phyloP scores from a whole-genome alignment of 2,888 invertebrate genomes.

The Drosophila prolongata region DNA sequence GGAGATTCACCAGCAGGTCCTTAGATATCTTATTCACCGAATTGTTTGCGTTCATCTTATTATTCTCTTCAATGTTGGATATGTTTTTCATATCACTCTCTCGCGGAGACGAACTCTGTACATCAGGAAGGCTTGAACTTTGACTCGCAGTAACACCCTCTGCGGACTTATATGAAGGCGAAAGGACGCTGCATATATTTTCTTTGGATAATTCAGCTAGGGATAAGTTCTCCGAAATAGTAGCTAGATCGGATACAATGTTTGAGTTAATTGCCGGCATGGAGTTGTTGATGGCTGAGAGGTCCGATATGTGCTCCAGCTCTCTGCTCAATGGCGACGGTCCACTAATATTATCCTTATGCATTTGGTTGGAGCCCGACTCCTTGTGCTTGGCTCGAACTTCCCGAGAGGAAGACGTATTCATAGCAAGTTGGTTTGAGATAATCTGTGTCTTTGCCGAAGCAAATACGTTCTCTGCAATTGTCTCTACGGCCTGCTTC shows the following conservation, averaged over 20 bases:
- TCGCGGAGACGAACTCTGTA: conserved; percentile 8
- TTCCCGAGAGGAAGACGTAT: conserved; percentile 30
- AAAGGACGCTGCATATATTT: conserved; percentile 21
- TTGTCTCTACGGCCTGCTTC: conserved; percentile 94
- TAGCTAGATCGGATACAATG: conserved; percentile 89
- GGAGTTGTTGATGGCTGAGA: conserved; percentile 90
- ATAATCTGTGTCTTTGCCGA: conserved; percentile 90
- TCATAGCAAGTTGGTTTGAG: conserved; percentile 83
- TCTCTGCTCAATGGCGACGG: conserved; percentile 83
- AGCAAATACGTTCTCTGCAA: conserved; percentile 92
- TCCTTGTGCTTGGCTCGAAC: conserved; percentile 36
- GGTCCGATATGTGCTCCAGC: conserved; percentile 87
- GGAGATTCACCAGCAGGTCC: conserved; percentile 81
- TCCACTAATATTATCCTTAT: conserved; percentile 48
- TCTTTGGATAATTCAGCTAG: conserved; percentile 85
- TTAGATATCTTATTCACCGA: conserved; percentile 83
- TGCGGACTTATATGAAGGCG: conserved; percentile 9
- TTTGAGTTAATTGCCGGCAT: conserved; percentile 87
- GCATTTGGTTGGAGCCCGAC: conserved; percentile 62
- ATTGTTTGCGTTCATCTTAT: conserved; percentile 84
- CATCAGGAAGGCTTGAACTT: conserved; percentile 3
- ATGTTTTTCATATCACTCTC: conserved; percentile 84
- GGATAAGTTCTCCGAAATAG: conserved; percentile 93
- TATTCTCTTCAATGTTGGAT: conserved; percentile 83
- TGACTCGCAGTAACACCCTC: conserved; percentile 18